A percentile compares a stretch with the other conserved stretches of the same genome.
Conservation (phyloP, 2,888 invertebrate species). For the Drosophila birchii region DNA sequence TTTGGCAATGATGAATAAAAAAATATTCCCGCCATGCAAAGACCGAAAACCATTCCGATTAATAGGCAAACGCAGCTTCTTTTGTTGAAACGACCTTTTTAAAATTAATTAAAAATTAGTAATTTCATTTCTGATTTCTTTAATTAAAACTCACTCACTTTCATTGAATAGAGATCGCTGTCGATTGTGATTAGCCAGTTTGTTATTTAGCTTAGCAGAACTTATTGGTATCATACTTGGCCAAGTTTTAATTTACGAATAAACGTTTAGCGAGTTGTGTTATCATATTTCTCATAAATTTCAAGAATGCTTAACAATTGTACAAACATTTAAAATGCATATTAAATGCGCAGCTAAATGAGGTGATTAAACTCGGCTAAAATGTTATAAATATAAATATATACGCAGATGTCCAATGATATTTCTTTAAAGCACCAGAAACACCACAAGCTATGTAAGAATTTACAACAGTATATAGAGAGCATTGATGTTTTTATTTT, state of each 20-base stretch:
- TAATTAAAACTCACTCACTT: slow-evolving; percentile 8
- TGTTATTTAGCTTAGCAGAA: slow-evolving; percentile 15
- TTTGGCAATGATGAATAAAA: slow-evolving; percentile 11
- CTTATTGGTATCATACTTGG: slow-evolving; percentile 22
- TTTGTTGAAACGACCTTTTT: slow-evolving; percentile 2
- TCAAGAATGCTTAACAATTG: slow-evolving; percentile 10
- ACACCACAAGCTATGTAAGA: neutral
- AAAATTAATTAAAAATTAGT: neutral
- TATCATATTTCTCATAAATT: neutral
- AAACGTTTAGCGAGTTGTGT: neutral
- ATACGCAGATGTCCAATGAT: neutral
- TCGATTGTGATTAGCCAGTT: neutral
- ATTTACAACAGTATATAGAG: neutral
- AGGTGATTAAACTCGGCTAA: neutral
- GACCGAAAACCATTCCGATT: slow-evolving; percentile 2
- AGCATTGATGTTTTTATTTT: slow-evolving; percentile 33
- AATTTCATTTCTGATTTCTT: neutral
- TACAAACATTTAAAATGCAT: slow-evolving; percentile 23
- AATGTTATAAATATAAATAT: neutral
- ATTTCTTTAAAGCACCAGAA: neutral
- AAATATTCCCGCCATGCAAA: slow-evolving; percentile 22
- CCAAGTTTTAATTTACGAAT: slow-evolving; percentile 13
- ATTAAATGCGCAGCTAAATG: neutral
- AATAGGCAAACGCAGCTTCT: slow-evolving; percentile 1
- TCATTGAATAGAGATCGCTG: neutral